Evolutionary conservation across 2,113 vertebrate genomes (phyloP).

Genomic region (Neogale vison): DNA sequence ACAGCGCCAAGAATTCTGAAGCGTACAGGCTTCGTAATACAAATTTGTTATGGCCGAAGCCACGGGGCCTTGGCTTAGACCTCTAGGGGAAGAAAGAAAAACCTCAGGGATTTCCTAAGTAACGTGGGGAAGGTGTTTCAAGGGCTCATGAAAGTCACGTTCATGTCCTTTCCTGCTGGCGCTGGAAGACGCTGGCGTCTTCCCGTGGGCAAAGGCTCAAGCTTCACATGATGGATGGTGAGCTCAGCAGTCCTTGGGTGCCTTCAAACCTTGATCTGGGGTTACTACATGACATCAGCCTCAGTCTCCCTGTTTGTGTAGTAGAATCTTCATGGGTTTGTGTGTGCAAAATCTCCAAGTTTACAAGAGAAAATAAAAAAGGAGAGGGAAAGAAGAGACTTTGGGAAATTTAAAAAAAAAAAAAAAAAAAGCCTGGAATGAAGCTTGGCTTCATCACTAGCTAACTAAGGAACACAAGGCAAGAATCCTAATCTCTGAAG

Average conservation of each 20-base stretch:
- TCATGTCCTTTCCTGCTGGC: not conserved
- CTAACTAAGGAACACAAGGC: not conserved
- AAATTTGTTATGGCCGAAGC: constrained; percentile 32
- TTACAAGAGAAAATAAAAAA: constrained; percentile 44
- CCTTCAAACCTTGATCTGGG: not conserved
- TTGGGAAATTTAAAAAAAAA: not conserved
- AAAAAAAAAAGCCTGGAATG: not conserved
- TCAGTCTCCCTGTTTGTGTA: not conserved
- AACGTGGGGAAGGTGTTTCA: not conserved
- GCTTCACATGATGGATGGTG: not conserved
- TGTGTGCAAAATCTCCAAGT: not conserved
- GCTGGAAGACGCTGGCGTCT: not conserved
- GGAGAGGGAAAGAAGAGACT: not conserved
- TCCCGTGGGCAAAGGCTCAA: not conserved
- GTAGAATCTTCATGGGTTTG: not conserved
- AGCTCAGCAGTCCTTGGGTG: not conserved
- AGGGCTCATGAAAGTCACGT: not conserved
- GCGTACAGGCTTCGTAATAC: not conserved
- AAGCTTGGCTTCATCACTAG: not conserved
- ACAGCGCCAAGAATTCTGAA: not conserved
- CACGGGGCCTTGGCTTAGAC: not conserved
- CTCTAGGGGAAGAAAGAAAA: not conserved
- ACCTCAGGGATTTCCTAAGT: not conserved
- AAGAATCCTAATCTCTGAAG: not conserved
- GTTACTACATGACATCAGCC: not conserved